Percentiles rank a stretch among this genome's conserved stretches.
These are phyloP conservation scores for Lepeophtheirus salmonis DNA, from an alignment of 1,140 invertebrate species.

Conservation along the genomic window DNA sequence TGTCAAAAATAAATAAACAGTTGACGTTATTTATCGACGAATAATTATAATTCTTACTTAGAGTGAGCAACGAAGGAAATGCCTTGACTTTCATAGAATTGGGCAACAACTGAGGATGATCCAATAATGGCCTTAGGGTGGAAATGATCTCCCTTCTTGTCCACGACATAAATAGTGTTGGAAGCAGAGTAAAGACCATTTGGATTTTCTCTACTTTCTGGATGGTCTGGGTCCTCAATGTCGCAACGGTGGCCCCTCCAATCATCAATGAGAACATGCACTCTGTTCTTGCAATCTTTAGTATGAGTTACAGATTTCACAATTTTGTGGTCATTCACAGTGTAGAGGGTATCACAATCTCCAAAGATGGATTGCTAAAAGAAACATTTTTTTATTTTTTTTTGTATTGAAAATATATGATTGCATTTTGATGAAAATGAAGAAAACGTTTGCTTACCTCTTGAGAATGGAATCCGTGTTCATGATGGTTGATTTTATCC, in stretches of 20 bases:
- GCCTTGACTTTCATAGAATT: constrained; percentile 14
- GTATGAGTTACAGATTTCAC: constrained; percentile 8
- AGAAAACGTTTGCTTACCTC: background rate
- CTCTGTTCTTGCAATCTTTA: constrained; percentile 8
- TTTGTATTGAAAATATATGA: background rate
- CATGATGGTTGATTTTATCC: background rate
- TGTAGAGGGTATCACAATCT: constrained; percentile 15
- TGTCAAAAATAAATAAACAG: background rate
- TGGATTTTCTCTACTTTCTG: background rate
- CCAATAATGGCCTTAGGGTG: background rate
- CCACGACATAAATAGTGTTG: constrained; percentile 8
- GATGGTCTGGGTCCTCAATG: constrained; percentile 1
- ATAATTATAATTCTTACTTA: background rate
- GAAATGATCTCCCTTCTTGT: background rate
- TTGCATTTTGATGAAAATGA: background rate
- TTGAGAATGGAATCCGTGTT: background rate
- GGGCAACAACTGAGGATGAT: background rate
- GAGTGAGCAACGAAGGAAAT: background rate
- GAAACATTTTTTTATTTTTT: background rate
- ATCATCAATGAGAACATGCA: constrained; percentile 9
- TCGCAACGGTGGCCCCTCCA: constrained; percentile 12
- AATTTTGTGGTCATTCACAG: background rate
- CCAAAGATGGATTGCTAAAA: constrained; percentile 11
- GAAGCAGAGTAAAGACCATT: background rate
- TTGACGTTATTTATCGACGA: background rate